Evolutionary conservation across 1,140 invertebrate species (phyloP), one percentile per base, ranked within the genome.

Genomic region (Nephila pilipes): DNA sequence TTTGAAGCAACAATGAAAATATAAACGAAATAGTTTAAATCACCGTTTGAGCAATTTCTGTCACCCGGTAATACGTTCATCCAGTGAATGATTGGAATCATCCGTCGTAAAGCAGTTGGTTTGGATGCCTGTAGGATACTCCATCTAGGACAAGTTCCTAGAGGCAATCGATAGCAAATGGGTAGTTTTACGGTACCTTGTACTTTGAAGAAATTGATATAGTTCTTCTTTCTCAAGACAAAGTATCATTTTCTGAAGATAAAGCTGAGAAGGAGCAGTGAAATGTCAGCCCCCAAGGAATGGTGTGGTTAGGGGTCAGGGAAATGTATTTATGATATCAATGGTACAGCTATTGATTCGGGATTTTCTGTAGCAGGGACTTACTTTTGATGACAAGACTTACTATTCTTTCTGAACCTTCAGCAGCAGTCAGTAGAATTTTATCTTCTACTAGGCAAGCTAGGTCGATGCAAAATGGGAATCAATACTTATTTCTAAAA

Each of bases 401-500:
- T 60, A 46, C 58, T 60, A 18, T 60, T 18, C 22, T 60, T 60
- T 46, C 46, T 10, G 46, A 46, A 46, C 46, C 46, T 46, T 10
- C 12, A 46, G 46, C 58, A 5, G 18, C 22, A 18, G 58, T 60
- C 58, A 22, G 4, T 60, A 22, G 58, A 60, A 60, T 60, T 60
- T 60, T 60, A 20, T 60, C 22, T 60, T 60, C 58, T 60, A 18
- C 22, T 22, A 60, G 22, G 20, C 12, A 5, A 60, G 58, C 58
- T 18, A 5, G 1, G 58, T 22, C 58, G 58, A 60, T 60, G 58
- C 58, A 60, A 60, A 60, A 22, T 12, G 16, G 58, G 58, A 60
- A 60, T 60, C 58, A 60, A 60, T 60, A 60, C 58, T 60, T 60
- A 60, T 60, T 60, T 60, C 58, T 60, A 60, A 60, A 60, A 60